Conservation (phyloP, 2,113 vertebrate genomes). For the Tor tambroides region DNA sequence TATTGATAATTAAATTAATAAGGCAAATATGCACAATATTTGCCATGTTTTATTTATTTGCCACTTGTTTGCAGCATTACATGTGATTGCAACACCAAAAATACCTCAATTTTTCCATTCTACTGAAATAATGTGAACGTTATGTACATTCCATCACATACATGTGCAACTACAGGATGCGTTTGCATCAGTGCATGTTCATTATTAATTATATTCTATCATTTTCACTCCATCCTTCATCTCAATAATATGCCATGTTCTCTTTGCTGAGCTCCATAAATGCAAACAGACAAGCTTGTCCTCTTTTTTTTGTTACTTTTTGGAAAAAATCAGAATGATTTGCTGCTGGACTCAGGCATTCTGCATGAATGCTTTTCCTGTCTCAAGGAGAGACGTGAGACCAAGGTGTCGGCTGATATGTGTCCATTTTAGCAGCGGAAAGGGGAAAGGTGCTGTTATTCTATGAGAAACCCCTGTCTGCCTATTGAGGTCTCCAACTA, state of each 20-base stretch:
- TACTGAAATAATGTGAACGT: background rate
- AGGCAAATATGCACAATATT: background rate
- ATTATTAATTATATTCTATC: background rate
- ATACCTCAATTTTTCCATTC: background rate
- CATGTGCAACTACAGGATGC: background rate
- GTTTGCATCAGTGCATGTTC: background rate
- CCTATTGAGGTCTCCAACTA: constrained; percentile 39
- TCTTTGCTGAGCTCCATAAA: background rate
- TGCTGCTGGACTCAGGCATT: constrained; percentile 10
- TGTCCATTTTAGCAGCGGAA: constrained; percentile 21
- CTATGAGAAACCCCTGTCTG: constrained; percentile 29
- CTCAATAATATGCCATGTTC: constrained; percentile 39
- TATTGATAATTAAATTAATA: background rate
- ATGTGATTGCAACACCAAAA: background rate
- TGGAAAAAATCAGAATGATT: constrained; percentile 5
- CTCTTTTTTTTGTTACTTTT: background rate
- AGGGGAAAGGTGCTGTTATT: constrained; percentile 25
- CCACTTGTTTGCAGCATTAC: background rate
- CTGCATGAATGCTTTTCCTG: constrained; percentile 27
- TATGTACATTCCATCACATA: background rate
- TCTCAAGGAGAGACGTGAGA: background rate
- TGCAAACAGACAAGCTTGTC: constrained; percentile 18
- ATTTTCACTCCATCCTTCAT: background rate
- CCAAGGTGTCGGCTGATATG: constrained; percentile 15
- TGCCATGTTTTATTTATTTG: background rate